Conservation (phyloP, 2,797 vertebrate species). For the Myiotriccus ornatus region DNA sequence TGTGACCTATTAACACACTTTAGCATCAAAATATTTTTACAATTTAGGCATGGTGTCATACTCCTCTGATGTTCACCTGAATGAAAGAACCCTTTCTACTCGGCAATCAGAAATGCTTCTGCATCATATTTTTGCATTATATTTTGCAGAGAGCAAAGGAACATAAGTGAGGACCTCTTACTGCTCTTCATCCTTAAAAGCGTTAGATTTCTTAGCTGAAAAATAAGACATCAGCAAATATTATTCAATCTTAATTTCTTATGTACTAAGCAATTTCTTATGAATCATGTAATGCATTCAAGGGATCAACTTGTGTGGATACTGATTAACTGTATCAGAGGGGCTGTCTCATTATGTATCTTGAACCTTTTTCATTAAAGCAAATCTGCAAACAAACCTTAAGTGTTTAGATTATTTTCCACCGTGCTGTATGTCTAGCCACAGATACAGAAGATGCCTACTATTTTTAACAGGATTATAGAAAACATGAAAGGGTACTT, state of each 20-base stretch:
- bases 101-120: background rate
- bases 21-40: slow-evolving; percentile 12
- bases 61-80: background rate
- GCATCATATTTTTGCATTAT: too few relatives aligned
- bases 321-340: slow-evolving; percentile 53
- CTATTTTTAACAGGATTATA: slow-evolving; percentile 24
- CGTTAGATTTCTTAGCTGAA: background rate
- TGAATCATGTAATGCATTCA: slow-evolving; percentile 14
- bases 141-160: background rate
- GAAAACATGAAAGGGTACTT: background rate
- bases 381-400: slow-evolving; percentile 57
- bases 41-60: background rate
- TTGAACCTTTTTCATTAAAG: slow-evolving; percentile 53
- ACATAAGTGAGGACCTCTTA: background rate
- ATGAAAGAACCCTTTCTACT: background rate
- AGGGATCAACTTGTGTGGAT: slow-evolving; percentile 47
- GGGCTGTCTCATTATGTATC: slow-evolving; percentile 34
- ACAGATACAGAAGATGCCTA: background rate
- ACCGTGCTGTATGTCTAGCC: background rate
- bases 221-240: slow-evolving; percentile 34
- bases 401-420: slow-evolving; percentile 38
- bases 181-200: background rate
- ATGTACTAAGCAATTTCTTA: slow-evolving; percentile 42
- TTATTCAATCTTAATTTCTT: slow-evolving; percentile 49
- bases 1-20: background rate